These are phyloP conservation scores for Glaucidium brasilianum DNA, from an alignment of 2,113 vertebrate genomes.

Conservation along the genomic window DNA sequence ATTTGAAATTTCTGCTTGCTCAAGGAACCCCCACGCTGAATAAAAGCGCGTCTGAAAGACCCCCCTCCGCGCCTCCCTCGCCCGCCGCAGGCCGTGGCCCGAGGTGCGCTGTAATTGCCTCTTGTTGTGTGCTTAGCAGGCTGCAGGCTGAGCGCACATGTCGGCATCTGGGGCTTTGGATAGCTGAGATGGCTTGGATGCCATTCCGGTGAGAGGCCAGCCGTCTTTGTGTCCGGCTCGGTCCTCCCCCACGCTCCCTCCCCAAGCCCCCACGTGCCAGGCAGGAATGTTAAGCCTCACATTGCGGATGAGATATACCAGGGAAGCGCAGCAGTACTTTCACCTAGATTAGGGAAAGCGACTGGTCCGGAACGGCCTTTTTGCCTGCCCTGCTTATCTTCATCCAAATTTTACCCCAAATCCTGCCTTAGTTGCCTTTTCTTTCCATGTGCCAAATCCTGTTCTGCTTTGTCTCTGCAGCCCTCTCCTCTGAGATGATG, in stretches of 20 bases:
- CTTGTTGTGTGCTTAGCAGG: not conserved
- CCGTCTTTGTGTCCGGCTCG: slow-evolving; percentile 47
- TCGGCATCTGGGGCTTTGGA: slow-evolving; percentile 38
- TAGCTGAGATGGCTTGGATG: slow-evolving; percentile 70
- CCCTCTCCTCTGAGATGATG: not conserved
- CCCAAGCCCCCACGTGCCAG: slow-evolving; percentile 45
- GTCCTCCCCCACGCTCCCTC: not conserved
- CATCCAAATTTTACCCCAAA: not conserved
- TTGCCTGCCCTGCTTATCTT: not conserved
- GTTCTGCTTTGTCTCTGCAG: not conserved
- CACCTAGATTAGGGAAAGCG: not conserved
- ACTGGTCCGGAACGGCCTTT: not conserved
- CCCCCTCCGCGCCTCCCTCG: not conserved
- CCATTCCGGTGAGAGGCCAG: slow-evolving; percentile 54
- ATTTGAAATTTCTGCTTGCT: not conserved
- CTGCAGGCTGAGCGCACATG: not conserved
- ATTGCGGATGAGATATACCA: not conserved
- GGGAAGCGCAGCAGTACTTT: slow-evolving; percentile 32
- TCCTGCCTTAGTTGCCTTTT: not conserved
- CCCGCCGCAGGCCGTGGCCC: not conserved
- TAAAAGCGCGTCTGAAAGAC: not conserved
- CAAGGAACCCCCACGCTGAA: not conserved
- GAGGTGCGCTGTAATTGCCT: not conserved
- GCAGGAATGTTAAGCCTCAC: slow-evolving; percentile 66
- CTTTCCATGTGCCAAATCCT: not conserved